These are phyloP conservation scores for Rhyacichthys aspro DNA, from an alignment of 2,797 vertebrate genomes.

Conservation along the genomic window DNA sequence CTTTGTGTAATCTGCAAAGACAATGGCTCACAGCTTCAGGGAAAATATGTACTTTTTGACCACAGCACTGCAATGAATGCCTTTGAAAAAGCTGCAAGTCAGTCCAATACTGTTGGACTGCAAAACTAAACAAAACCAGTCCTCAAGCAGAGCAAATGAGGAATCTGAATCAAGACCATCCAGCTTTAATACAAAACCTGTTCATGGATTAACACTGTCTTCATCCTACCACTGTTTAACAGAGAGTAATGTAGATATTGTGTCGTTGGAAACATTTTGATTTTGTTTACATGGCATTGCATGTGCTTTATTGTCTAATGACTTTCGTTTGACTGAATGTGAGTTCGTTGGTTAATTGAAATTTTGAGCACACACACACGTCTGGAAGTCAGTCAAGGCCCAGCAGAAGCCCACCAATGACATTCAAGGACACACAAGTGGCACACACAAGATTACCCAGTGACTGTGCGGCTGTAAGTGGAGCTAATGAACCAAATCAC, in stretches of 20 bases:
- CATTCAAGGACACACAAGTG: conserved; percentile 62
- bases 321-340: conserved; percentile 10
- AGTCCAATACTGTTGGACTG: conserved; percentile 22
- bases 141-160: neutral
- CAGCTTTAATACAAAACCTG: conserved; percentile 8
- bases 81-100: conserved; percentile 16
- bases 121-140: conserved; percentile 3
- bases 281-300: conserved; percentile 30
- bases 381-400: conserved; percentile 47
- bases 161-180: conserved; percentile 4
- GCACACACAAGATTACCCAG: conserved; percentile 53
- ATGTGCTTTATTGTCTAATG: conserved; percentile 9
- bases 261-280: neutral
- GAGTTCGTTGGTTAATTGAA: conserved; percentile 47
- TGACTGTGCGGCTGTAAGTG: conserved; percentile 40
- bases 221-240: neutral
- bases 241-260: no score
- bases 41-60: conserved; percentile 9
- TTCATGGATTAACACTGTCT: neutral
- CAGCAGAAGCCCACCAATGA: conserved; percentile 55
- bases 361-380: conserved; percentile 43
- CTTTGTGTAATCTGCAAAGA: neutral
- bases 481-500: conserved; percentile 60
- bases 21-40: conserved; percentile 5
- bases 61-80: conserved; percentile 10